A percentile compares a stretch with the other conserved stretches of the same genome.
These are phyloP conservation scores for Merluccius polli DNA, from an alignment of 2,797 vertebrate species.

Conservation along the genomic window DNA sequence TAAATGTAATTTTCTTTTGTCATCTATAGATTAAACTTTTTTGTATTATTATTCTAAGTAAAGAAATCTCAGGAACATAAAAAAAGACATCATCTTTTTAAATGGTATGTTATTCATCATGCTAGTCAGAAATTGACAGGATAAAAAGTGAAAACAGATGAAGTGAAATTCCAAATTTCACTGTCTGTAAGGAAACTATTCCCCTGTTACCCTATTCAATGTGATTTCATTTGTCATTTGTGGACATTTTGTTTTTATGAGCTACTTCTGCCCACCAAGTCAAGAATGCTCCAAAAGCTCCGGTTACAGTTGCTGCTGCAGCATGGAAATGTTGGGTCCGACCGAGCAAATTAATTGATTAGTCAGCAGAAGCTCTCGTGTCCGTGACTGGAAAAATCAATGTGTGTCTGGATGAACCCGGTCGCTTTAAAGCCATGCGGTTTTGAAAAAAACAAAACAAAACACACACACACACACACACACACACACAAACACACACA, in stretches of 20 bases:
- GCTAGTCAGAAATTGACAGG: neutral
- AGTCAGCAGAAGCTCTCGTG: conserved; percentile 41
- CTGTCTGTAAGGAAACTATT: neutral
- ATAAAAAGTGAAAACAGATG: neutral
- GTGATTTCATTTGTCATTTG: neutral
- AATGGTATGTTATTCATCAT: neutral
- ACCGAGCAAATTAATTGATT: conserved; percentile 49
- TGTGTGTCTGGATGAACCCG: conserved; percentile 32
- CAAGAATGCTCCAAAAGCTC: conserved; percentile 11
- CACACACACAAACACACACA: too few relatives aligned
- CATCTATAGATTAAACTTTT: neutral
- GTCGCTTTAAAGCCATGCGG: conserved; percentile 31
- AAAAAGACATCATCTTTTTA: neutral
- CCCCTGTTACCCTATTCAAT: neutral
- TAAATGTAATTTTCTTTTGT: neutral
- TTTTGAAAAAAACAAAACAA: conserved; percentile 9
- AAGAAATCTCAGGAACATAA: neutral
- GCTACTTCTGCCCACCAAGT: neutral
- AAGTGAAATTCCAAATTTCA: neutral
- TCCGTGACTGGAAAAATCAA: conserved; percentile 57
- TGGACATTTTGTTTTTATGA: neutral
- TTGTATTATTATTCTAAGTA: neutral
- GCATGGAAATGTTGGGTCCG: conserved; percentile 46
- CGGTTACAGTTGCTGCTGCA: conserved; percentile 15
- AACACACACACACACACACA: too few relatives aligned